phyloP scores from a whole-genome alignment of 2,888 invertebrate species.

The Electrophaes corylata region DNA sequence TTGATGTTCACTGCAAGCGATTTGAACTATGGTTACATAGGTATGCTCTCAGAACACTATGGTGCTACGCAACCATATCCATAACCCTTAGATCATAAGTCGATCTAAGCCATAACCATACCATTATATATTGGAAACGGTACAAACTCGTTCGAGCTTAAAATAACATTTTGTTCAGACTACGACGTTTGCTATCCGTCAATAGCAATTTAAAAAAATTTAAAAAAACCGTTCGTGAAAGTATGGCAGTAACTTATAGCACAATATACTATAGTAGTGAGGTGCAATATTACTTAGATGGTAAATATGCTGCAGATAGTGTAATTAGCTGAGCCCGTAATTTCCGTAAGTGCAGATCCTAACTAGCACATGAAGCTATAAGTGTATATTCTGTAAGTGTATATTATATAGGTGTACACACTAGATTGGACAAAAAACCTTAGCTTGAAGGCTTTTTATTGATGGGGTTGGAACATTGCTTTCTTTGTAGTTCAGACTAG shows the following conservation, averaged over 20 bases:
- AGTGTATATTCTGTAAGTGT: too few species aligned
- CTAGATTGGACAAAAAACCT: neutral
- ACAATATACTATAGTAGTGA: too few species aligned
- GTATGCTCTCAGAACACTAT: neutral
- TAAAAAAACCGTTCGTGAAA: too few species aligned
- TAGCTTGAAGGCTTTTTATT: neutral
- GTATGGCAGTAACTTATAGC: too few species aligned
- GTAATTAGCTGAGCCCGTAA: neutral
- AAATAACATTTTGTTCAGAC: neutral
- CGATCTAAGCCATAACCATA: too few species aligned
- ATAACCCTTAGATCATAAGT: too few species aligned
- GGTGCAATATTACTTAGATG: too few species aligned
- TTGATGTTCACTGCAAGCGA: neutral
- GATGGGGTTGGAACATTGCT: neutral
- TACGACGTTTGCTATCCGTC: too few species aligned
- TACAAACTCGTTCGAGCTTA: neutral
- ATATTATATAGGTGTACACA: too few species aligned
- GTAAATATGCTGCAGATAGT: too few species aligned
- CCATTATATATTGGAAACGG: too few species aligned
- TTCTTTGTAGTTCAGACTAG: neutral
- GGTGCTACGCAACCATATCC: too few species aligned
- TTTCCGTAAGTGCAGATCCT: neutral
- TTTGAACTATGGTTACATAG: conserved; percentile 1
- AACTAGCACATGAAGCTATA: neutral
- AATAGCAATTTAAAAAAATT: neutral